Conservation (phyloP, 2,888 invertebrate genomes). For the Rhamnusium bicolor region DNA sequence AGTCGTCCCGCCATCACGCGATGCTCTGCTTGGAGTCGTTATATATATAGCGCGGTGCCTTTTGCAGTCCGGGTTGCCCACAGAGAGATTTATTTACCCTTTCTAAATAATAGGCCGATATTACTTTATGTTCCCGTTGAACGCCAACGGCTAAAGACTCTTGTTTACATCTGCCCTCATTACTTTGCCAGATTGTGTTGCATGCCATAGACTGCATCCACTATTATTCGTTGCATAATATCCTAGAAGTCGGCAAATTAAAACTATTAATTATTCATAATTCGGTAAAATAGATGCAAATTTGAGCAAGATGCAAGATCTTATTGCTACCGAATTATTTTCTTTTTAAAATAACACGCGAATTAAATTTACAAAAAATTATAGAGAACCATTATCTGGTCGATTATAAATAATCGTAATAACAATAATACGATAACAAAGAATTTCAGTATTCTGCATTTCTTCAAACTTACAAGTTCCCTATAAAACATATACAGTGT, state of each 20-base stretch:
- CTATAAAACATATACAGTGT: too few relatives aligned
- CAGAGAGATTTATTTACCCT: conserved; percentile 61
- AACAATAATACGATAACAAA: too few relatives aligned
- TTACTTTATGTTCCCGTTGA: conserved; percentile 60
- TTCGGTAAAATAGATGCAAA: too few relatives aligned
- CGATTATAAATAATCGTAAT: too few relatives aligned
- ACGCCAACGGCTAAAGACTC: conserved; percentile 57
- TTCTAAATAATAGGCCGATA: conserved; percentile 64
- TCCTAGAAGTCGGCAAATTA: neutral
- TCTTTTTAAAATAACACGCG: too few relatives aligned
- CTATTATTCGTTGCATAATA: neutral
- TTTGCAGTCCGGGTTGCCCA: conserved; percentile 51
- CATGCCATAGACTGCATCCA: neutral
- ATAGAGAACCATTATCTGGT: too few relatives aligned
- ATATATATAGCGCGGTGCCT: conserved; percentile 51
- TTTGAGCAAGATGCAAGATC: too few relatives aligned
- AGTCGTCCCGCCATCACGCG: conserved; percentile 41
- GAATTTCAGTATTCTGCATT: too few relatives aligned
- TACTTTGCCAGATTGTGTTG: conserved; percentile 3
- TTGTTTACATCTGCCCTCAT: conserved; percentile 63
- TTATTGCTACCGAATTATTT: too few relatives aligned
- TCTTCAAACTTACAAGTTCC: too few relatives aligned
- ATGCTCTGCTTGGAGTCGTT: conserved; percentile 37
- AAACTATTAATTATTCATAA: too few relatives aligned
- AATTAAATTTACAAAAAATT: too few relatives aligned